Evolutionary conservation across 2,888 invertebrate species (phyloP), one percentile per base, ranked within the genome.

Genomic region (Microplitis deprimator): DNA sequence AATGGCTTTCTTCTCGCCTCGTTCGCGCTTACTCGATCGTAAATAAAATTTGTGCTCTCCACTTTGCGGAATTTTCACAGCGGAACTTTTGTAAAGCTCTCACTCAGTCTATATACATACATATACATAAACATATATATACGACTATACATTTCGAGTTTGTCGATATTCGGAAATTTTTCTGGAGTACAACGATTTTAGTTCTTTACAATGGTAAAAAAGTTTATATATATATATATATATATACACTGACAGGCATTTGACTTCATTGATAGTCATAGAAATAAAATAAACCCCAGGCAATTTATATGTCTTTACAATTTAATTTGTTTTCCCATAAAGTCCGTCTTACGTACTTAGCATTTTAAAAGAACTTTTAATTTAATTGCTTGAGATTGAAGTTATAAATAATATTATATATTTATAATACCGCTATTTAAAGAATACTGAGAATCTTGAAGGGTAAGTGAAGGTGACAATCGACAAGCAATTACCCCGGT

Each of bases 11-110:
- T 59, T 59, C 77, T 77, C 77, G 59, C 62, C 38, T 68, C 77
- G 60, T 68, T 77, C 72, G 61, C 76, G 73, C 68, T 77, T 62
- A 73, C 77, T 73, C 68, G 73, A 72, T 73, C 77, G 77, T 73
- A 68, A 68, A 73, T 65, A 76, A 71, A 70, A 76, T 75, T 75
- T 73, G 64, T 73, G 20, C 67, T 41, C 16, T 41, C 59, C 73
- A 73, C 73, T 67, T 73, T 67, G 59, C 13, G 50, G 67, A 67
- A 65, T 75, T 69, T 75, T 75, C 69, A 17, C 69, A 16, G 68
- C 7, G 16, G 38, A 69, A 75, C 75, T 75, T 73, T 73, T 76
- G 74, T 77, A 69, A 77, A 74, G 77, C 68, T 77, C 69, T 50
- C 13, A 50, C 50, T 50, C 50, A 13, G 71, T 78, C 20, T 77